These are phyloP conservation scores for Drosophila nigrodunni DNA, from an alignment of 1,140 invertebrate species.

Conservation along the genomic window DNA sequence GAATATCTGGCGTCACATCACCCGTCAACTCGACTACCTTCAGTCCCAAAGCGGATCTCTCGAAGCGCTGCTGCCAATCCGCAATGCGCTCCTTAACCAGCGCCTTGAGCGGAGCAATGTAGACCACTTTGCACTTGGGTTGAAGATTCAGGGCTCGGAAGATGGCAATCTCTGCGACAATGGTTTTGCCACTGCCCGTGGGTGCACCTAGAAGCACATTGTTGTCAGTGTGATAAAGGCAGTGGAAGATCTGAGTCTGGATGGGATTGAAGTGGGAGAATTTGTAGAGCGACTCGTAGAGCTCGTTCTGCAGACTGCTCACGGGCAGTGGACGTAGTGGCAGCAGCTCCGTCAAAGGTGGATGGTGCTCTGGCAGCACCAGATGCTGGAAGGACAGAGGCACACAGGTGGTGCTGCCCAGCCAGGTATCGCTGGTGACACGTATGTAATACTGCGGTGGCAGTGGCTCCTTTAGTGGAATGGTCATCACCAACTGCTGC, in stretches of 20 bases:
- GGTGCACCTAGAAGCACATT: slow-evolving; percentile 98
- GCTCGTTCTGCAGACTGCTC: slow-evolving; percentile 90
- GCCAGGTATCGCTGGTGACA: slow-evolving; percentile 95
- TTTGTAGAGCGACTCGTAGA: slow-evolving; percentile 93
- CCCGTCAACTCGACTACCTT: slow-evolving; percentile 98
- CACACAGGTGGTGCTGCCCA: slow-evolving; percentile 91
- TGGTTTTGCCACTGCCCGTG: slow-evolving; percentile 99
- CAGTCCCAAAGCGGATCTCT: slow-evolving; percentile 89
- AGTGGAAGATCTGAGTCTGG: slow-evolving; percentile 99
- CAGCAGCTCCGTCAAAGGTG: slow-evolving; percentile 96
- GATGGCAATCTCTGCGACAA: slow-evolving; percentile 98
- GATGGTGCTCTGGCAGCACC: slow-evolving; percentile 96
- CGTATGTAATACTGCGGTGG: slow-evolving; percentile 96
- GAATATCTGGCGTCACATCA: slow-evolving; percentile 97
- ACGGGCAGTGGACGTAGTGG: slow-evolving; percentile 96
- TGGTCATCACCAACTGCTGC: slow-evolving; percentile 96
- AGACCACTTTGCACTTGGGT: slow-evolving; percentile 96
- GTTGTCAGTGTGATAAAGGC: slow-evolving; percentile 96
- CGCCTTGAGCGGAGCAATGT: slow-evolving; percentile 99
- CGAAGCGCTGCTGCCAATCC: slow-evolving; percentile 97
- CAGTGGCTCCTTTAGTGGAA: slow-evolving; percentile 96
- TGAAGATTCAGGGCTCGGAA: slow-evolving; percentile 95
- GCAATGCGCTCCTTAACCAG: slow-evolving; percentile 97
- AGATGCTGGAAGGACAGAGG: slow-evolving; percentile 95
- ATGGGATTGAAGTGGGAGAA: slow-evolving; percentile 99